These are phyloP conservation scores for Candoia aspera DNA, from an alignment of 2,113 vertebrate genomes.

Conservation along the genomic window DNA sequence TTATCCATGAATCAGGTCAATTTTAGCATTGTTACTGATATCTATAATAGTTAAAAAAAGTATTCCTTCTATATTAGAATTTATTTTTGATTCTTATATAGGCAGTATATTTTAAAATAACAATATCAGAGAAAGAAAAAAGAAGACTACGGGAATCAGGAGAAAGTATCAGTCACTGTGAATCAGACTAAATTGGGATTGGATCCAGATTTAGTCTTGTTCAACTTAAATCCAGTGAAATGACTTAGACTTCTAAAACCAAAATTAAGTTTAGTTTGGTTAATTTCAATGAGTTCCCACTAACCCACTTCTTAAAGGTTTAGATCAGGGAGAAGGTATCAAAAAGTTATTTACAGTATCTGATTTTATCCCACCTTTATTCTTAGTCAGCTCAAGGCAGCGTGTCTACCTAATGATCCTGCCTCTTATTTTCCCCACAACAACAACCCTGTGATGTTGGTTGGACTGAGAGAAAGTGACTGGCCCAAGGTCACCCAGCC, in stretches of 20 bases:
- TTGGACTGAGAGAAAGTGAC: background rate
- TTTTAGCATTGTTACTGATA: conserved; percentile 52
- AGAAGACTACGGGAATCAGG: conserved; percentile 5
- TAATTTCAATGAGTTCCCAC: background rate
- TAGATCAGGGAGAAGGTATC: background rate
- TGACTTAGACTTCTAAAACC: background rate
- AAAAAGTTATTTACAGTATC: background rate
- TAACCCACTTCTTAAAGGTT: background rate
- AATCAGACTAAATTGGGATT: background rate
- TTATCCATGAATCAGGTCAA: conserved; percentile 50
- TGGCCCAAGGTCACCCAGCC: background rate
- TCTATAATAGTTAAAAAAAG: conserved; percentile 32
- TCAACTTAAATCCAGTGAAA: background rate
- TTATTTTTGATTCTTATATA: conserved; percentile 40
- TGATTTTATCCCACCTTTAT: background rate
- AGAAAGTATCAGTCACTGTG: background rate
- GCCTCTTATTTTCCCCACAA: background rate
- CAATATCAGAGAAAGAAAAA: conserved; percentile 44
- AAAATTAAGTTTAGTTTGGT: background rate
- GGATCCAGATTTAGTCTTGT: background rate
- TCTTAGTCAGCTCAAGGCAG: background rate
- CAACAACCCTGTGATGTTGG: background rate
- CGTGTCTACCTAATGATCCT: background rate
- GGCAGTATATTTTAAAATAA: conserved; percentile 50
- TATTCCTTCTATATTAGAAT: conserved; percentile 23